Percentiles rank a stretch among this genome's conserved stretches.
phyloP scores from a whole-genome alignment of 2,113 vertebrate genomes.

The Tauraco erythrolophus region DNA sequence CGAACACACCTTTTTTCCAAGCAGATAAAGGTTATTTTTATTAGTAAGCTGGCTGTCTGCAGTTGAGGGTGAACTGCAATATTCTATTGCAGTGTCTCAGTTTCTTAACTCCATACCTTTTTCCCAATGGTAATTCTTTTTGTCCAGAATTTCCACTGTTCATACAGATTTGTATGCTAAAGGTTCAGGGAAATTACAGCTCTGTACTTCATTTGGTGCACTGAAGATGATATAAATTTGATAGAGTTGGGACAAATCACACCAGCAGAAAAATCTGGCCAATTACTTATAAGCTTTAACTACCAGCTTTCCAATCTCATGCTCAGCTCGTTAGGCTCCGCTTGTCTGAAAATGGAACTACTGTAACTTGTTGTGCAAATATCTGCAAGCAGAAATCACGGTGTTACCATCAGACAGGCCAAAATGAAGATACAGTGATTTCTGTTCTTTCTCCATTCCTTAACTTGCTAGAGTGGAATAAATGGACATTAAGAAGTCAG shows the following conservation, averaged over 20 bases:
- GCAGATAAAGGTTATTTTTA: neutral
- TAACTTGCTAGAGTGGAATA: neutral
- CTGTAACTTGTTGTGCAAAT: neutral
- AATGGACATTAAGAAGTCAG: neutral
- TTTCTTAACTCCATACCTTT: neutral
- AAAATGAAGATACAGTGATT: neutral
- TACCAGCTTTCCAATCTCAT: neutral
- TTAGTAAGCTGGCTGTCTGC: neutral
- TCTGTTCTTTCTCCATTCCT: neutral
- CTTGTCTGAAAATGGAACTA: neutral
- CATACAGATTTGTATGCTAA: neutral
- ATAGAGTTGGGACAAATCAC: neutral
- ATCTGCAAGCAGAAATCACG: neutral
- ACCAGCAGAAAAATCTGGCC: neutral
- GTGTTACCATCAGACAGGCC: neutral
- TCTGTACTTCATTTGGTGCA: neutral
- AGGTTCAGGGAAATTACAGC: neutral
- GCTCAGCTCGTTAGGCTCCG: neutral
- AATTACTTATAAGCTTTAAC: neutral
- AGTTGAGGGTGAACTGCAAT: neutral
- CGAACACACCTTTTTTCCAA: rapidly evolving
- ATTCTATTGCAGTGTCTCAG: neutral
- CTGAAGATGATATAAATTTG: neutral
- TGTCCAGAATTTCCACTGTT: neutral
- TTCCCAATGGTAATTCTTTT: neutral